Conservation (phyloP, 2,797 vertebrate species). For the Bradypus variegatus region DNA sequence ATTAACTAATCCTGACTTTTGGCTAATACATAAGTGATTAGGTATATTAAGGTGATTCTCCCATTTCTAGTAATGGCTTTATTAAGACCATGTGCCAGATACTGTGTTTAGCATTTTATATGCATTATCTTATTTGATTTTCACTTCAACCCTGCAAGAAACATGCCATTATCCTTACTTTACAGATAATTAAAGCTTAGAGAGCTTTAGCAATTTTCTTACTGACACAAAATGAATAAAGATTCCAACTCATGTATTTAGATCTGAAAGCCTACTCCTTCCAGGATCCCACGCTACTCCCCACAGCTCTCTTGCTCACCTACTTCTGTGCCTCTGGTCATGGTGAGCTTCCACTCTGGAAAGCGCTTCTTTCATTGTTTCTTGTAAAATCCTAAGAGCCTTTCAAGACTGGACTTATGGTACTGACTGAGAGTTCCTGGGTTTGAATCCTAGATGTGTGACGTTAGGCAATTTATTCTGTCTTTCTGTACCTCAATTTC, state of each 20-base stretch:
- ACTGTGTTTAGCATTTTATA: background rate
- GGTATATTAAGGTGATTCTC: background rate
- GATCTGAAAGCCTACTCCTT: background rate
- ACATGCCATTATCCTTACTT: background rate
- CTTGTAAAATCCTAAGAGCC: background rate
- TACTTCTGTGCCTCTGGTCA: background rate
- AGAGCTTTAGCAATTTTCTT: background rate
- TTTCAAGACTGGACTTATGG: background rate
- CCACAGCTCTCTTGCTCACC: background rate
- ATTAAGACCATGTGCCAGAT: background rate
- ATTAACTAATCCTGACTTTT: background rate
- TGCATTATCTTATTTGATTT: background rate
- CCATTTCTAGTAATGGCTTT: background rate
- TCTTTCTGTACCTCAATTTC: background rate
- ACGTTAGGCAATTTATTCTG: background rate
- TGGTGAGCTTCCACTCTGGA: background rate
- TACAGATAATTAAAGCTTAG: background rate
- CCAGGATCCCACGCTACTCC: background rate
- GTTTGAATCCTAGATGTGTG: background rate
- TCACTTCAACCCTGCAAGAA: background rate
- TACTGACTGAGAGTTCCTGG: background rate
- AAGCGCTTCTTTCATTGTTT: background rate
- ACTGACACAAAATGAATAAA: background rate
- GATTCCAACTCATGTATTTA: background rate
- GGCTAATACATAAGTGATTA: too few species aligned